Evolutionary conservation across 2,888 invertebrate genomes (phyloP), one percentile per base, ranked within the genome.

Genomic region (Colletes collaris): DNA sequence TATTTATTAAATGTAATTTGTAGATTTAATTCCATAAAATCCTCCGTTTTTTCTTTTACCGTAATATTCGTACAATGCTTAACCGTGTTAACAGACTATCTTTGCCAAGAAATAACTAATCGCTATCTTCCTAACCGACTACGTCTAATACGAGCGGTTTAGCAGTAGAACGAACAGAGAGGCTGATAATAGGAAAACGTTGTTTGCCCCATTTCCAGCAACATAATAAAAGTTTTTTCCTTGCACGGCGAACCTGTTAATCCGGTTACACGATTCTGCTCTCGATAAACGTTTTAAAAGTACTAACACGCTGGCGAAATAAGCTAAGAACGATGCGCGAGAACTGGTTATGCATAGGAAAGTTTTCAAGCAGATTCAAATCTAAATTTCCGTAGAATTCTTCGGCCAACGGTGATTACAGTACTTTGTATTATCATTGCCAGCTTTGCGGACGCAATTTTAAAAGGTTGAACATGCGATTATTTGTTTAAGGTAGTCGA

Each of bases 261-360:
- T 79, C 67, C 66, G 50, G 58, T 66, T 77, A 67, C 71, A 59
- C 55, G 79, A 67, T 63, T 63, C 2, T 8, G 40, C n/a, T 10
- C 35, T 50, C 58, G 66, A 66, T 70, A 76, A 76, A 79, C 53
- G 71, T 37, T 63, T 72, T 72, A 49, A 64, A 59, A 77, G 52
- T 70, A 55, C 35, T 53, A 63, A 79, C 76, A 65, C 46, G 40
- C 16, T 16, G 7, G 16, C 7, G 6, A 59, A 53, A 76, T 78
- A 68, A 78, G 49, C 59, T 65, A 76, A 76, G 68, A 44, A 59
- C n/a, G 52, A 7, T 19, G 3, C 13, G 16, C 8, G 13, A 6
- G 37, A 53, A 58, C 46, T 13, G 40, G 59, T 63, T 44, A 10
- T 10, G 13, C n/a, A 6, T 2, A 19, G 0, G 44, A 68, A 76